phyloP scores from a whole-genome alignment of 1,140 invertebrate genomes.

The Chelonus insularis region DNA sequence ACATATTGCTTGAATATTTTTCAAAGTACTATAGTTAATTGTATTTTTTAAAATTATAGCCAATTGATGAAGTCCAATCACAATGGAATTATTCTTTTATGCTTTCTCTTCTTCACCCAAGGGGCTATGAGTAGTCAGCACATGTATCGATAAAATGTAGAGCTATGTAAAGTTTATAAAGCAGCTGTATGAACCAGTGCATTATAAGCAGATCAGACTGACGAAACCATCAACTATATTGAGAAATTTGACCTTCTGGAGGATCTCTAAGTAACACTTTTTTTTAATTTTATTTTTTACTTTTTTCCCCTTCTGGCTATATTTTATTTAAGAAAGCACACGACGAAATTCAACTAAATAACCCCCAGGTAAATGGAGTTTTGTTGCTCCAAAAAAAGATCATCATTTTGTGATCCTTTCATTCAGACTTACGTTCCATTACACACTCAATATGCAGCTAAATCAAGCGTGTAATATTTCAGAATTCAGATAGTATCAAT shows the following conservation, averaged over 20 bases:
- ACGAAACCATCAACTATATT: too few relatives aligned
- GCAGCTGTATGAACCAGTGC: too few relatives aligned
- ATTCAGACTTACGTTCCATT: constrained; percentile 5
- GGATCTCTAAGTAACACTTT: neutral
- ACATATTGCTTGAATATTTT: too few relatives aligned
- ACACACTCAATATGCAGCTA: constrained; percentile 17
- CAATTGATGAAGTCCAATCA: too few relatives aligned
- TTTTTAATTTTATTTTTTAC: constrained; percentile 1
- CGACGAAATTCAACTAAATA: neutral
- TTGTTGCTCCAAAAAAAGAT: neutral
- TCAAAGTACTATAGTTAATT: too few relatives aligned
- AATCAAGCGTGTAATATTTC: constrained; percentile 22
- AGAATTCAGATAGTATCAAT: neutral
- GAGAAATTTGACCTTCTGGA: constrained; percentile 31
- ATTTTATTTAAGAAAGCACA: neutral
- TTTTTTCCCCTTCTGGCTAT: constrained; percentile 1
- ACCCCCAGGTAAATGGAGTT: neutral
- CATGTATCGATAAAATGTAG: too few relatives aligned
- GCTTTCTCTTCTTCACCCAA: too few relatives aligned
- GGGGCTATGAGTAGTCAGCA: too few relatives aligned
- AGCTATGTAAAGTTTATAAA: too few relatives aligned
- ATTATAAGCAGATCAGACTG: too few relatives aligned
- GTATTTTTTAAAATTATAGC: too few relatives aligned
- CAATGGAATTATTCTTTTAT: too few relatives aligned
- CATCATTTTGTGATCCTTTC: constrained; percentile 8